A percentile compares a stretch with the other conserved stretches of the same genome.
Conservation (phyloP, 1,140 invertebrate genomes). For the Pissodes strobi region DNA sequence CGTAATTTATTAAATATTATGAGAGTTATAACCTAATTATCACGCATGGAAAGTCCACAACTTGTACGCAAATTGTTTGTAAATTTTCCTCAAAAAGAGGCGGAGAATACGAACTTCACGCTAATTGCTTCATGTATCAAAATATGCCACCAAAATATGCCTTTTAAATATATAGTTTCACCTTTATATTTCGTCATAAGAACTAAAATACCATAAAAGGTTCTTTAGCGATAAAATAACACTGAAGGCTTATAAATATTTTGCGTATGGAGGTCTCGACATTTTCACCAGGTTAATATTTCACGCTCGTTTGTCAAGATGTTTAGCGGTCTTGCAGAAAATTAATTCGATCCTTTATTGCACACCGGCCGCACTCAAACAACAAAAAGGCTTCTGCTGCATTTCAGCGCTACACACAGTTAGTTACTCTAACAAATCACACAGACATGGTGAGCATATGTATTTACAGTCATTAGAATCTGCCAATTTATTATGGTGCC, state of each 20-base stretch:
- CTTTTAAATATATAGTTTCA: conserved; percentile 14
- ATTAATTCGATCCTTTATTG: conserved; percentile 42
- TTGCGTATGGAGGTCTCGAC: conserved; percentile 33
- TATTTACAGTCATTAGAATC: too few relatives aligned
- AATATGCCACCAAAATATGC: conserved; percentile 31
- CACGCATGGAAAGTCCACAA: too few relatives aligned
- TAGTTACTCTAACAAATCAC: conserved; percentile 16
- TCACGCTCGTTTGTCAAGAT: conserved; percentile 46
- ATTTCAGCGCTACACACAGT: conserved; percentile 31
- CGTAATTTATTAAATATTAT: too few relatives aligned
- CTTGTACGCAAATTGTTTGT: too few relatives aligned
- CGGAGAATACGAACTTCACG: too few relatives aligned
- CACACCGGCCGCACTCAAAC: conserved; percentile 31
- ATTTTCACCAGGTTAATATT: conserved; percentile 43
- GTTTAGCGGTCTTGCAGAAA: conserved; percentile 43
- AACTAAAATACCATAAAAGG: conserved; percentile 27
- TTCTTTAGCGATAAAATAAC: conserved; percentile 30
- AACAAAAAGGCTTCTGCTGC: conserved; percentile 32
- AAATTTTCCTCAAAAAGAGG: too few relatives aligned
- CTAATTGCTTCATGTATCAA: conserved; percentile 17
- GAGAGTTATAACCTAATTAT: too few relatives aligned
- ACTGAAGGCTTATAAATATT: conserved; percentile 37
- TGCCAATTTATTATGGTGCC: too few relatives aligned
- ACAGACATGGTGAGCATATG: neutral
- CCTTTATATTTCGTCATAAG: conserved; percentile 17